Base-by-base conservation (phyloP, 2,888 invertebrate species). In the Agapostemon virescens region DNA sequence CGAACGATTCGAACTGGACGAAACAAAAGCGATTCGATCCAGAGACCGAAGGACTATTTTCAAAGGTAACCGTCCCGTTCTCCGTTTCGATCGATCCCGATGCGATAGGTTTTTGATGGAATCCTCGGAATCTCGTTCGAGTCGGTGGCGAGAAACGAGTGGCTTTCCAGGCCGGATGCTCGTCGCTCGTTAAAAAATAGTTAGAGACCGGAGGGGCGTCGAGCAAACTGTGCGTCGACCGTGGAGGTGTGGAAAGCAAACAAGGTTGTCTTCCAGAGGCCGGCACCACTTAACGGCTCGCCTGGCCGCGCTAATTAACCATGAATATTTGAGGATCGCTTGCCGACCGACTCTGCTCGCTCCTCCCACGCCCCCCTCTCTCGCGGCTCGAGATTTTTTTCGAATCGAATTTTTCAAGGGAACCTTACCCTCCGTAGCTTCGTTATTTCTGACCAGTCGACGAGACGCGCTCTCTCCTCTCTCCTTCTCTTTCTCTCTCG, bases 291-390 rank as follows among this genome's bases (percentile, higher is more conserved):
- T 74, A 78, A 83, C 75, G 38, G 42, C 45, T 72, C 66, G 45
- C 36, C 67, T 45, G 38, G 40, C 38, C 49, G 23, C 55, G 69
- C 49, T 81, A 74, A 81, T 84, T 72, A 70, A 77, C 49, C 77
- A 69, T 77, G 63, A 76, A 84, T 77, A 72, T 75, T 84, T 84
- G 67, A 83, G 13, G 68, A 40, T 42, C 40, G 38, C 26, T 36
- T 23, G 13, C 45, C 13, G 40, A n/a, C 40, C 36, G 58, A 38
- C 49, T n/a, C 49, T 49, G n/a, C n/a, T 20, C 45, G 45, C 20
- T 4, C 11, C n/a, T n/a, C n/a, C n/a, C n/a, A n/a, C n/a, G n/a
- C n/a, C n/a, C n/a, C n/a, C n/a, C n/a, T n/a, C 74, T 6, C 30
- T 20, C 11, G 13, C 17, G 17, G 20, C 55, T 26, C 4, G 42